Base-by-base conservation (phyloP, 2,797 vertebrate species). In the Muraenolepis orangiensis region DNA sequence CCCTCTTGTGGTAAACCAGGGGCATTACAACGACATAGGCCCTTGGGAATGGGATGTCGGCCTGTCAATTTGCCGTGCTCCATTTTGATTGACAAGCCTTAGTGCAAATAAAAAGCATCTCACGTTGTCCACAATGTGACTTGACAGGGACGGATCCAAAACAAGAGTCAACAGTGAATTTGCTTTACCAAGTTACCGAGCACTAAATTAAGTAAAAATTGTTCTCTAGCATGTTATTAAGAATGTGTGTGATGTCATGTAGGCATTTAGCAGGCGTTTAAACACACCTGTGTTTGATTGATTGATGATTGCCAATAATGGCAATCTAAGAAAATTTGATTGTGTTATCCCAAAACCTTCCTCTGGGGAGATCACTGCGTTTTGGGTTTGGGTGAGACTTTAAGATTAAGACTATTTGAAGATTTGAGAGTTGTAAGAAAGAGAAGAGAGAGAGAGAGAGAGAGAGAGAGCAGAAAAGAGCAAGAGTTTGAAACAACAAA, bases 1-100 rank as follows among this genome's bases (percentile, higher is more conserved):
- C 77, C 82, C 74, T 83, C 90, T 85, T 61, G 79, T 81, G 91
- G 88, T 67, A 29, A 3, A 0, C 13, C 32, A 11, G 0, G 32
- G 20, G 74, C 13, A 84, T 74, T 84, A 74, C 57, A 64, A 64
- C n/a, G n/a, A n/a, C n/a, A n/a, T n/a, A n/a, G n/a, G n/a, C n/a
- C n/a, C n/a, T n/a, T n/a, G n/a, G n/a, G n/a, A n/a, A n/a, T n/a
- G 42, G 42, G 42, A 51, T 51, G 20, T 14, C 16, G 36, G 36
- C 18, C 42, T 7, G 42, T 18, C 42, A 51, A 20, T 51, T 51
- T 51, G 3, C 51, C 40, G 13, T 42, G 40, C 16, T 16, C 40
- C 40, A 42, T 42, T 16, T 42, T 14, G 40, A 42, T 42, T 42
- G 40, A 42, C 40, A 42, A 42, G 38, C 38, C 38, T 42, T 42